A percentile compares a stretch with the other conserved stretches of the same genome.
These are phyloP conservation scores for Chelonus formosanus DNA, from an alignment of 2,888 invertebrate genomes.

Conservation along the genomic window DNA sequence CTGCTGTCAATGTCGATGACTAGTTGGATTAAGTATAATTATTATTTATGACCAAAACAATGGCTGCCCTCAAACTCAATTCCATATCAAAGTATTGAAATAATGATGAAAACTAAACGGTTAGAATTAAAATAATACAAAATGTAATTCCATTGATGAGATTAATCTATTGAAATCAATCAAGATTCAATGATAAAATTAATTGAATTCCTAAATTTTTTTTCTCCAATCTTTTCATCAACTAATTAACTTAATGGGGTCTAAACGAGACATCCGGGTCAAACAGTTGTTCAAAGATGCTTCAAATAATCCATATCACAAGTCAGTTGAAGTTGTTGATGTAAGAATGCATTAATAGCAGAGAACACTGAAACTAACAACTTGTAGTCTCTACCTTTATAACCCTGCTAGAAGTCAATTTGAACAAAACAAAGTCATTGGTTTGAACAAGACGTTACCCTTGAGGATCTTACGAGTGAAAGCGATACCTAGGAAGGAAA, in stretches of 20 bases:
- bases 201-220: slow-evolving; percentile 1
- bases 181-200: background rate
- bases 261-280: slow-evolving; percentile 15
- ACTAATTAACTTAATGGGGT: slow-evolving; percentile 48
- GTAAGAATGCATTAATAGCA: slow-evolving; percentile 23
- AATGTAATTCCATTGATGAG: no score
- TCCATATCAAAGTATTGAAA: no score
- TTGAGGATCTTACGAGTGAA: background rate
- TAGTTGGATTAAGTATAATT: slow-evolving; percentile 50
- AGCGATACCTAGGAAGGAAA: slow-evolving; percentile 39
- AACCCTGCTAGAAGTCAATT: slow-evolving; percentile 31
- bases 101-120: no score
- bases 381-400: slow-evolving; percentile 7
- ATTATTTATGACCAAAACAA: no score
- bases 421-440: slow-evolving; percentile 3
- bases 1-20: background rate
- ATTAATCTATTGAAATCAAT: no score
- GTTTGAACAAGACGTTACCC: background rate
- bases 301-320: slow-evolving; percentile 26
- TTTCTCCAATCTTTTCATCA: slow-evolving; percentile 36
- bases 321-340: slow-evolving; percentile 34
- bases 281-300: slow-evolving; percentile 19
- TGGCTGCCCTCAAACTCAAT: no score
- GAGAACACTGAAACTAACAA: slow-evolving; percentile 23
- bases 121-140: no score